Conservation (phyloP, 2,888 invertebrate genomes). For the Cheilosia soror region DNA sequence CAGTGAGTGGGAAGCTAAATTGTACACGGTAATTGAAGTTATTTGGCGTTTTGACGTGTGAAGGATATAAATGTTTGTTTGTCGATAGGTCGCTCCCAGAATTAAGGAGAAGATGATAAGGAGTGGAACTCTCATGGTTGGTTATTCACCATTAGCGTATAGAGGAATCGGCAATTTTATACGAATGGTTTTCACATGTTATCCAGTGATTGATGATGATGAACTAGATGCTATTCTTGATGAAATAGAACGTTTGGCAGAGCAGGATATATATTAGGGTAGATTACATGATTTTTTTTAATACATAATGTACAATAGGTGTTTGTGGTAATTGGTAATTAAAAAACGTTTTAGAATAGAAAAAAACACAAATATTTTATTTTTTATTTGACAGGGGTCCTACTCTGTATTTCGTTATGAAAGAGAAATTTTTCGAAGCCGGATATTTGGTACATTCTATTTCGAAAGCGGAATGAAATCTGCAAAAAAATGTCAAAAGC, state of each 20-base stretch:
- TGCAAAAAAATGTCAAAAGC: too few relatives aligned
- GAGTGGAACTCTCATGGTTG: constrained; percentile 89
- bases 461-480: too few relatives aligned
- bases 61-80: not conserved
- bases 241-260: constrained; percentile 87
- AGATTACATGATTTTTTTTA: not conserved
- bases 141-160: constrained; percentile 88
- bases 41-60: constrained; percentile 17
- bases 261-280: constrained; percentile 77
- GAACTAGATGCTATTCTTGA: constrained; percentile 87
- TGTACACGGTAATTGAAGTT: constrained; percentile 82
- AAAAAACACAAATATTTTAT: too few relatives aligned
- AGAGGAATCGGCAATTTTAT: constrained; percentile 89
- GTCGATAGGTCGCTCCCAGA: constrained; percentile 86
- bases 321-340: constrained; percentile 53
- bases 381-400: too few relatives aligned
- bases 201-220: constrained; percentile 86
- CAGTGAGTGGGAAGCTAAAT: constrained; percentile 84
- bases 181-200: constrained; percentile 90
- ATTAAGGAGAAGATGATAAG: constrained; percentile 89
- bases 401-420: too few relatives aligned
- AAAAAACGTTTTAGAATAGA: constrained; percentile 15
- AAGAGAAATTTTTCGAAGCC: too few relatives aligned
- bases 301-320: not conserved
- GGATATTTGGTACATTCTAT: too few relatives aligned